Evolutionary conservation across 35 echinoderm and acorn worm genomes (phyloP).

Genomic region (Patiria miniata): DNA sequence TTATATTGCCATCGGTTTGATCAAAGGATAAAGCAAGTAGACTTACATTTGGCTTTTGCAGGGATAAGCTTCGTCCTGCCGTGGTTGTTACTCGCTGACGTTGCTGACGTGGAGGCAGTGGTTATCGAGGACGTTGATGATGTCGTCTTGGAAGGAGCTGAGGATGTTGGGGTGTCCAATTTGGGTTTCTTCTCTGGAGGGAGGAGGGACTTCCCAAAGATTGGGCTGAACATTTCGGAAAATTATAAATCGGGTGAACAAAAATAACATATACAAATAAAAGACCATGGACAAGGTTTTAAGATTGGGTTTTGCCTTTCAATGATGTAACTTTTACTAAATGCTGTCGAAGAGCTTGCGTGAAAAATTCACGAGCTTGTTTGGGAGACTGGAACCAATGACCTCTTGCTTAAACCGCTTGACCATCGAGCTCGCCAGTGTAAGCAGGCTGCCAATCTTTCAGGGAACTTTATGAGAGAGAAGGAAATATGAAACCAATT

Average conservation of each 20-base stretch:
- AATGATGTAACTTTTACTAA: not conserved
- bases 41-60: constrained; percentile 82
- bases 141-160: not conserved
- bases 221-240: constrained; percentile 45
- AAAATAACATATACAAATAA: not conserved
- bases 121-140: not conserved
- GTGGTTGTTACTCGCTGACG: not conserved
- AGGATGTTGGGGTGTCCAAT: constrained; percentile 25
- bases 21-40: too few relatives aligned
- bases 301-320: not conserved
- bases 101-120: not conserved
- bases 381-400: too few relatives aligned
- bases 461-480: too few relatives aligned
- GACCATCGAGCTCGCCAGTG: too few relatives aligned
- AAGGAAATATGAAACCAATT: too few relatives aligned
- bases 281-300: not conserved
- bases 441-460: too few relatives aligned
- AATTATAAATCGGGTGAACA: not conserved
- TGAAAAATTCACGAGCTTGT: too few relatives aligned
- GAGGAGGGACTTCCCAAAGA: constrained; percentile 76
- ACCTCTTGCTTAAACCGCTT: too few relatives aligned
- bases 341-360: not conserved
- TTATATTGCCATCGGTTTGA: too few relatives aligned
- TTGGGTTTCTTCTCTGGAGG: constrained; percentile 86
- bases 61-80: constrained; percentile 81